Base-by-base conservation (phyloP, 1,140 invertebrate species). In the Nylanderia fulva region DNA sequence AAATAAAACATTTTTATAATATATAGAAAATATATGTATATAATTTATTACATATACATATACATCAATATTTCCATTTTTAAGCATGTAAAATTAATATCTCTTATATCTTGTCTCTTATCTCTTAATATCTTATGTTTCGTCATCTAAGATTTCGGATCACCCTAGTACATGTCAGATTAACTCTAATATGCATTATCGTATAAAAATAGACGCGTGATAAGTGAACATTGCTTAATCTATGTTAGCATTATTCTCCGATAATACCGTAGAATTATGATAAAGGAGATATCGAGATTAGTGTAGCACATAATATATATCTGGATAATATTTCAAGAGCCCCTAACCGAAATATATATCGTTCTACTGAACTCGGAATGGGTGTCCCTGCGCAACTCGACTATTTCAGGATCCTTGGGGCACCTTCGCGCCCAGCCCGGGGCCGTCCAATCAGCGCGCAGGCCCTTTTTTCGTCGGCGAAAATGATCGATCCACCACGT, bases 401-500 rank as follows among this genome's bases (percentile, higher is more conserved):
- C 21, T 18, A 39, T 15, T 15, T 15, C 52, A 36, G 56, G 36
- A 13, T 76, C 74, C 74, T 76, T 76, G 74, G 39, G 45, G 36
- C 18, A 63, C 56, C 56, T 75, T 61, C 33, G 72, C 56, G 36
- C 13, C 75, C 42, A 68, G 33, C 11, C 61, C 5, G 36, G 33
- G 24, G 5, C 27, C 1, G 27, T 60, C 11, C 61, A n/a, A 18
- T 36, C 45, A 36, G n/a, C 61, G 75, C 75, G 75, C 48, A 71
- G 63, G 77, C 64, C 64, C 64, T 80, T 80, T 71, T 71, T 56
- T 71, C 77, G 24, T n/a, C 52, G 52, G n/a, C 39, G 52, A 74
- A 89, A 79, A 54, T 61, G 68, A 90, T 90, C 88, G 88, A 90
- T 89, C 52, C 61, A 29, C 48, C 45, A 85, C 45, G 15, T 80